Evolutionary conservation across 1,140 invertebrate genomes (phyloP), one percentile per base, ranked within the genome.

Genomic region (Rhagoletis zephyria): DNA sequence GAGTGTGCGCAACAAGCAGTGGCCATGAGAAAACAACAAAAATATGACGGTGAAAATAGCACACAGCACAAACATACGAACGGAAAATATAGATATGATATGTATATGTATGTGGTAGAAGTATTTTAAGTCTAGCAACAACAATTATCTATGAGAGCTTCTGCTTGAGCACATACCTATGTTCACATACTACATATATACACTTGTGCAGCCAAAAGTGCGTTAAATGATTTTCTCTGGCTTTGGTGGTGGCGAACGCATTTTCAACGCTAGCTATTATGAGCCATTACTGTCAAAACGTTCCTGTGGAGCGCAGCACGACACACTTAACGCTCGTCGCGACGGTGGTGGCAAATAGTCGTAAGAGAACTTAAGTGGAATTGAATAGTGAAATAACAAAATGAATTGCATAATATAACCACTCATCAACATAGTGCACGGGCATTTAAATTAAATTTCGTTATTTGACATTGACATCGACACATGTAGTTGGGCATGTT

Each of bases 391-490:
- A 81, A 56, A 56, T 4, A n/a, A n/a, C 48, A 56, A 81, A 59
- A 42, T 19, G 14, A 81, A 81, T 56, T 12, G 7, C 4, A 81
- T 81, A 56, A n/a, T 19, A 59, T 59, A 81, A 51, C 16, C n/a
- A 9, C 51, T 19, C 48, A 19, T 19, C 48, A 30, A 42, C 45
- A 30, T n/a, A 42, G 16, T 19, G 42, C 10, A 5, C 56, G 51
- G 74, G 74, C 51, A 10, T 59, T 19, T 19, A 56, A 81, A 81
- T 81, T 81, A 56, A 81, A 81, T 81, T 81, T 81, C 48, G n/a
- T 56, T 81, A 81, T 56, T 56, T 56, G 51, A 81, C 74, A 81
- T 81, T 81, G 74, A 81, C 48, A 81, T 81, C 56, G 74, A 81
- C 48, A 81, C 48, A 81, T 56, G 6, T 51, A 5, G 74, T 7